Conservation (phyloP, 2,797 vertebrate species). For the Florisuga fusca region DNA sequence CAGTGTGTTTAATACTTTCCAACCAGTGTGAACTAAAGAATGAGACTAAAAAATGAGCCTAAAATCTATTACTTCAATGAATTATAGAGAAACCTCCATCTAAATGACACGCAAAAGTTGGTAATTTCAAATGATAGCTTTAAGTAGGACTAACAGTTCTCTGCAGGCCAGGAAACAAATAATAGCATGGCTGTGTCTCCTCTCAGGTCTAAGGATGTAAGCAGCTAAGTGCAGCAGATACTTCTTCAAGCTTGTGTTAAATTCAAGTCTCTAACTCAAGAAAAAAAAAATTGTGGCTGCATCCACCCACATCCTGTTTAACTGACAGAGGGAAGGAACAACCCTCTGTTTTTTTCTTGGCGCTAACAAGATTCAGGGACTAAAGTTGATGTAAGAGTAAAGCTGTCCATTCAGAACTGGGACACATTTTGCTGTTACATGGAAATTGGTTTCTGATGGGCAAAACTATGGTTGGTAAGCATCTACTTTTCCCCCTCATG, state of each 20-base stretch:
- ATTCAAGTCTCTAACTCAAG: background rate
- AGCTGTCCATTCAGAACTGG: background rate
- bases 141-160: background rate
- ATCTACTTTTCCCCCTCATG: background rate
- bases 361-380: background rate
- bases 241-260: background rate
- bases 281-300: background rate
- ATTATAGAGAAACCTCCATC: background rate
- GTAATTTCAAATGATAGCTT: background rate
- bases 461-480: rapidly evolving
- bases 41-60: background rate
- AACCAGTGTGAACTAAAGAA: background rate
- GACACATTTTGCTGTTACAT: background rate
- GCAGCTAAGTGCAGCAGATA: background rate
- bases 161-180: background rate
- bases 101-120: background rate
- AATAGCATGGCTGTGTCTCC: background rate
- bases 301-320: background rate
- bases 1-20: background rate
- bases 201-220: background rate
- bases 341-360: background rate
- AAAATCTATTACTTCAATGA: background rate
- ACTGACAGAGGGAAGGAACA: background rate
- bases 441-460: background rate
- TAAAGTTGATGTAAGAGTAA: background rate